Base-by-base conservation (phyloP, 2,797 vertebrate species). In the Sebastes taczanowskii region DNA sequence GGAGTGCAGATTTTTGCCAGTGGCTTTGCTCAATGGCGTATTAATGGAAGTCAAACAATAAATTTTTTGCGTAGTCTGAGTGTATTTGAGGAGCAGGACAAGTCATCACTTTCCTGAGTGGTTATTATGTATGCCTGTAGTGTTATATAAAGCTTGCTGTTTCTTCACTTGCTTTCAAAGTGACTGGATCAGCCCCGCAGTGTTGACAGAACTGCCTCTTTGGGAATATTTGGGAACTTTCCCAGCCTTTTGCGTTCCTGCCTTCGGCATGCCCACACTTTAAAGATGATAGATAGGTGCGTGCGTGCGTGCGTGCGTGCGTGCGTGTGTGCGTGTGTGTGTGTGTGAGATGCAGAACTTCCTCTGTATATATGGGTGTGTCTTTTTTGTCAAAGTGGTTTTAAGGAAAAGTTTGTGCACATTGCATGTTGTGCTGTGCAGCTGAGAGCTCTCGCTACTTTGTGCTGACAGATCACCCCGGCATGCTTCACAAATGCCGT, bases 401-500 rank as follows among this genome's bases (percentile, higher is more conserved):
- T 84, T 72, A 74, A 82, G 82, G 62, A 76, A 65, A 83, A 60
- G 53, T 82, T 85, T 82, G 62, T 76, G 52, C 49, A n/a, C 30
- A n/a, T 71, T 63, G 23, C 11, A 34, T 72, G 76, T 81, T 77
- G 71, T 53, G 73, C 30, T 22, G 78, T 46, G 55, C 52, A 68
- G 70, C 81, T 77, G 75, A 87, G 81, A 79, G 83, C 80, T 59
- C 71, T 80, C 8, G 34, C 73, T 80, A 20, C 71, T 86, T 83
- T 82, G 72, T 63, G 71, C 80, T 91, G 82, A 90, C 86, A 84
- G 86, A 88, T 90, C 82, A 68, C 68, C 69, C 67, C 13, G 77
- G 60, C 83, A 66, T 81, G 81, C 84, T 89, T 80, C 74, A 73
- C 86, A 90, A 91, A 90, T 84, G 79, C 85, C 42, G 73, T 88